Conservation (phyloP, 2,888 invertebrate species). For the Eurytoma californica region DNA sequence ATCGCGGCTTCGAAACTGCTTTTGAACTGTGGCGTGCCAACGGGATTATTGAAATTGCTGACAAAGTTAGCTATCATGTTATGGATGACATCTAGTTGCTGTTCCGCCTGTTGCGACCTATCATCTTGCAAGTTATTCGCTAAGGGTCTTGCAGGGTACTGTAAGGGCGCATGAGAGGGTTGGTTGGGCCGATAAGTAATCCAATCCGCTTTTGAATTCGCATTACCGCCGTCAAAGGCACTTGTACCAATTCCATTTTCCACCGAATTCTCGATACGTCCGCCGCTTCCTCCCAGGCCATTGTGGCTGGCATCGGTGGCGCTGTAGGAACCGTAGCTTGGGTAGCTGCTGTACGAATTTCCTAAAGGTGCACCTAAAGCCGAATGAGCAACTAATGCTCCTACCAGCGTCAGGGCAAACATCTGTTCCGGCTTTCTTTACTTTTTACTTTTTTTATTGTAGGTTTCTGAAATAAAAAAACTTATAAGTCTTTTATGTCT, state of each 20-base stretch:
- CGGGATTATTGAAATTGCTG: slow-evolving; percentile 25
- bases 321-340: not conserved
- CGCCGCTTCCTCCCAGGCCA: slow-evolving; percentile 12
- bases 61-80: slow-evolving; percentile 34
- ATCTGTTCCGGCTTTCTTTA: slow-evolving; percentile 1
- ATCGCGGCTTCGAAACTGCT: slow-evolving; percentile 25
- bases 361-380: slow-evolving; percentile 13
- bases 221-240: slow-evolving; percentile 8
- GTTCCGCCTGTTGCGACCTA: slow-evolving; percentile 17
- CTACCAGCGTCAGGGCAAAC: slow-evolving; percentile 48
- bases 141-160: not conserved
- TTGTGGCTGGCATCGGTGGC: not conserved
- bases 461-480: slow-evolving; percentile 26
- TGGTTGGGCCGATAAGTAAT: not conserved
- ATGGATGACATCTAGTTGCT: slow-evolving; percentile 8
- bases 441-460: not conserved
- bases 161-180: not conserved
- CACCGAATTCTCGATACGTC: slow-evolving; percentile 50
- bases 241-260: slow-evolving; percentile 34
- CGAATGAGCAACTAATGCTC: slow-evolving; percentile 56
- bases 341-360: slow-evolving; percentile 40
- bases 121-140: no score
- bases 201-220: not conserved
- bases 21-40: slow-evolving; percentile 17
- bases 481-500: no score